Percentiles rank a stretch among this genome's conserved stretches.
phyloP scores from a whole-genome alignment of 1,140 invertebrate genomes.

The Lepeophtheirus salmonis region DNA sequence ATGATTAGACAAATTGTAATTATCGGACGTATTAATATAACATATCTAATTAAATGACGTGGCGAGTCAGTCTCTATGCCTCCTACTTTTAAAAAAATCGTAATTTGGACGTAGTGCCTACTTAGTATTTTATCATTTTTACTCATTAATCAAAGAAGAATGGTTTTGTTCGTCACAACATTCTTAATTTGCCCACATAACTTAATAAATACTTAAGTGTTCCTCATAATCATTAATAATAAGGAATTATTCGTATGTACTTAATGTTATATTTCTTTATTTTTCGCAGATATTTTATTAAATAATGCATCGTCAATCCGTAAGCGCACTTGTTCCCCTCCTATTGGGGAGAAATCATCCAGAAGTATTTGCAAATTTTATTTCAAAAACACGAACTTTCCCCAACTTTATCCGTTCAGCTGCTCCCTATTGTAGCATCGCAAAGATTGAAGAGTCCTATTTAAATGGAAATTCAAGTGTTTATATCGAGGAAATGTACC shows the following conservation, averaged over 20 bases:
- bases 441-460: conserved; percentile 50
- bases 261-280: background rate
- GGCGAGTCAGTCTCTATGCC: too few species aligned
- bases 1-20: too few species aligned
- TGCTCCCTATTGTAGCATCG: background rate
- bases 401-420: too few species aligned
- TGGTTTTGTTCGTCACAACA: too few species aligned
- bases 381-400: background rate
- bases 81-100: too few species aligned
- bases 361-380: background rate
- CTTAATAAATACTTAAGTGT: too few species aligned
- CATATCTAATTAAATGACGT: too few species aligned
- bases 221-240: background rate
- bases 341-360: background rate
- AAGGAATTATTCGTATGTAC: background rate
- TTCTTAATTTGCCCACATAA: too few species aligned
- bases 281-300: background rate
- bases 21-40: too few species aligned
- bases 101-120: too few species aligned
- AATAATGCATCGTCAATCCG: background rate
- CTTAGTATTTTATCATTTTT: background rate
- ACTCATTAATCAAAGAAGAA: too few species aligned
- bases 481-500: conserved; percentile 98
- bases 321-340: background rate
- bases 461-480: conserved; percentile 78